Conservation (phyloP, 1,140 invertebrate species). For the Trigoniulus corallinus region DNA sequence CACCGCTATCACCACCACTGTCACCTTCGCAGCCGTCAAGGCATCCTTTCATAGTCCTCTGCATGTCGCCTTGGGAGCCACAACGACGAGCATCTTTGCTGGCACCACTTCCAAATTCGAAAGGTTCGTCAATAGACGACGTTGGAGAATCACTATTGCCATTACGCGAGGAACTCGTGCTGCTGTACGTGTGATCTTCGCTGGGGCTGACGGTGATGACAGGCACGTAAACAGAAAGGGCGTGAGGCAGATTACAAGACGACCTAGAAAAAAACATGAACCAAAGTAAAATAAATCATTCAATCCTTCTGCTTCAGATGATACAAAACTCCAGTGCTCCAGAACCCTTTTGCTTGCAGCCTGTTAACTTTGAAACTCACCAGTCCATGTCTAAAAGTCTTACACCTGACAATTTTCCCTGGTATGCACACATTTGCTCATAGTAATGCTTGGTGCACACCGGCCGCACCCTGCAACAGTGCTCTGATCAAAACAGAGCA, state of each 20-base stretch:
- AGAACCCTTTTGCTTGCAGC: too few relatives aligned
- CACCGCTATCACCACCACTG: not conserved
- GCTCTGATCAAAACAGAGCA: too few relatives aligned
- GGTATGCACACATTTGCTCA: too few relatives aligned
- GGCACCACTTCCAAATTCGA: constrained; percentile 11
- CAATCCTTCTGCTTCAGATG: too few relatives aligned
- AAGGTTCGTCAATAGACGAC: constrained; percentile 29
- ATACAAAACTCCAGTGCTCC: too few relatives aligned
- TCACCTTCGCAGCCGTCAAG: not conserved
- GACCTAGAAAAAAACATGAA: not conserved
- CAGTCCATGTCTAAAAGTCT: too few relatives aligned
- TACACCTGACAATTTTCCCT: too few relatives aligned
- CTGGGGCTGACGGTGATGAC: constrained; percentile 54
- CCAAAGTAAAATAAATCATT: too few relatives aligned
- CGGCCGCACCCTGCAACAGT: too few relatives aligned
- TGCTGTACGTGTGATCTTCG: constrained; percentile 56
- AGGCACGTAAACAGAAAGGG: constrained; percentile 19
- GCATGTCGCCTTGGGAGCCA: constrained; percentile 17
- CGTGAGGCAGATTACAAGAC: not conserved
- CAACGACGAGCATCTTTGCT: constrained; percentile 10
- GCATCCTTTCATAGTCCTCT: constrained; percentile 14
- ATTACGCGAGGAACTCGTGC: constrained; percentile 9
- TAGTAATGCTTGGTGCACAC: too few relatives aligned
- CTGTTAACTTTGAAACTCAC: too few relatives aligned
- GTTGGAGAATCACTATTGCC: too few relatives aligned